Percentiles rank a stretch among this genome's conserved stretches.
These are phyloP conservation scores for Nephrocerus scutellatus DNA, from an alignment of 2,888 invertebrate species.

Conservation along the genomic window DNA sequence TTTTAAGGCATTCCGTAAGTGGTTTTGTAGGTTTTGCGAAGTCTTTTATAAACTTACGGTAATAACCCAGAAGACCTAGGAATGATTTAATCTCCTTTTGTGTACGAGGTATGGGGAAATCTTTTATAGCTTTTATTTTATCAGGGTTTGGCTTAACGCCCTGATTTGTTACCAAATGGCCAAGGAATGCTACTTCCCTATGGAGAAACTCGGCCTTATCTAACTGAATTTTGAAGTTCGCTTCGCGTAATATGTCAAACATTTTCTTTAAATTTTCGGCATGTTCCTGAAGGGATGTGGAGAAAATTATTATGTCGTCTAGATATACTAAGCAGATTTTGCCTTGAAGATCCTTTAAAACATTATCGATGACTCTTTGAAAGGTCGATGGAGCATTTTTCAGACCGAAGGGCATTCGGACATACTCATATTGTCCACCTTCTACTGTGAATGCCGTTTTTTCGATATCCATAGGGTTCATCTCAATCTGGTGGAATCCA, in stretches of 20 bases:
- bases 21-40: constrained; percentile 21
- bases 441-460: constrained; percentile 7
- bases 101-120: constrained; percentile 5
- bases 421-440: constrained; percentile 4
- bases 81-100: constrained; percentile 21
- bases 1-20: constrained; percentile 14
- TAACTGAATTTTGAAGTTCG: no score
- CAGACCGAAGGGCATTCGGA: constrained; percentile 7
- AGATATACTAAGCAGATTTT: constrained; percentile 8
- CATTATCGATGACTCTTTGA: constrained; percentile 9
- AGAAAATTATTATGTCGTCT: constrained; percentile 9
- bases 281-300: constrained; percentile 8
- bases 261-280: constrained; percentile 1
- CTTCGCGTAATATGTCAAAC: constrained; percentile 9
- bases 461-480: not conserved
- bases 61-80: constrained; percentile 20
- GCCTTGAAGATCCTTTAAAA: constrained; percentile 7
- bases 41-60: constrained; percentile 21
- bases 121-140: constrained; percentile 18
- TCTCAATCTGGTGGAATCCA: constrained; percentile 10
- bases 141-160: constrained; percentile 27
- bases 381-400: constrained; percentile 11
- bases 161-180: constrained; percentile 26
- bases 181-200: constrained; percentile 31
- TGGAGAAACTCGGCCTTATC: constrained; percentile 26